Percentiles rank a stretch among this genome's conserved stretches.
Evolutionary conservation across 2,797 vertebrate genomes (phyloP).

Genomic region (Nannoperca obscura): DNA sequence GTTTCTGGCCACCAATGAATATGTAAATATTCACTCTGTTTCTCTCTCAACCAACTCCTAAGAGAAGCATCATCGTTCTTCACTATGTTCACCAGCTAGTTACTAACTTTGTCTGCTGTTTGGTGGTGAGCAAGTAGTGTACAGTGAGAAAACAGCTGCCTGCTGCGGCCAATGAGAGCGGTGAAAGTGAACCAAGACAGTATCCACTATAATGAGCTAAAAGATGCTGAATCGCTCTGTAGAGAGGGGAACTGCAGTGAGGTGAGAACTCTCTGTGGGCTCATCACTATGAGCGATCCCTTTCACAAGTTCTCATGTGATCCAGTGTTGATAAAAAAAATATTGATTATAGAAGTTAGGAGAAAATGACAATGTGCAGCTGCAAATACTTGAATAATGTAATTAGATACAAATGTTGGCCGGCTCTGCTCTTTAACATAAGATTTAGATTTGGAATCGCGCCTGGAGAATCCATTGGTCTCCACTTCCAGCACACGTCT

Average conservation of each 20-base stretch:
- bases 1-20: not conserved
- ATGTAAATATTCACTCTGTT: not conserved
- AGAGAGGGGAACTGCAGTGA: not conserved
- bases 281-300: not conserved
- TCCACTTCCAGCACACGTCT: conserved; percentile 74
- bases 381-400: not conserved
- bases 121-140: not conserved
- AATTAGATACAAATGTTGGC: conserved; percentile 36
- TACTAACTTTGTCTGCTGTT: not conserved
- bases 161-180: not conserved
- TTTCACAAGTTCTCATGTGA: too few species aligned
- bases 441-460: conserved; percentile 34
- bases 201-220: not conserved
- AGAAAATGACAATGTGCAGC: not conserved
- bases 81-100: not conserved
- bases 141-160: not conserved
- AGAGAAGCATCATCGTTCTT: rapidly evolving
- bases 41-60: not conserved
- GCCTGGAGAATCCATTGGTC: conserved; percentile 76
- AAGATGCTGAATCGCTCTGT: not conserved
- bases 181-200: not conserved
- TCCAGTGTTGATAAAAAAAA: not conserved
- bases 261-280: not conserved
- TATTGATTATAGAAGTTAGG: not conserved
- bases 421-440: conserved; percentile 32